Conservation (phyloP, 2,113 vertebrate species). For the rabbit (Oryctolagus cuniculus) region mOryCun1.1 NC_091436.1:29354501-29355000, state of each 20-base stretch:
- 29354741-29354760: neutral
- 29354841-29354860: neutral
- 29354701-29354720: neutral
- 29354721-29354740: neutral
- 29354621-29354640: neutral
- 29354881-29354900: conserved; percentile 24
- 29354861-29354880: neutral
- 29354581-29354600: conserved; percentile 8
- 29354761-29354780: neutral
- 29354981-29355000: neutral
- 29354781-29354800: neutral
- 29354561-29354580: neutral
- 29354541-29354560: neutral
- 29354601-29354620: neutral
- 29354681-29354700: neutral
- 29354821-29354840: neutral
- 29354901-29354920: neutral
- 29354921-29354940: neutral
- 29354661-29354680: neutral
- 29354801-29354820: neutral
- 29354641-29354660: neutral
- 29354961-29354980: neutral
- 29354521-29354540: neutral
- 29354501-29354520: neutral
- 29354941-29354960: neutral